Conservation (phyloP, 2,113 vertebrate species). For the Candoia aspera region DNA sequence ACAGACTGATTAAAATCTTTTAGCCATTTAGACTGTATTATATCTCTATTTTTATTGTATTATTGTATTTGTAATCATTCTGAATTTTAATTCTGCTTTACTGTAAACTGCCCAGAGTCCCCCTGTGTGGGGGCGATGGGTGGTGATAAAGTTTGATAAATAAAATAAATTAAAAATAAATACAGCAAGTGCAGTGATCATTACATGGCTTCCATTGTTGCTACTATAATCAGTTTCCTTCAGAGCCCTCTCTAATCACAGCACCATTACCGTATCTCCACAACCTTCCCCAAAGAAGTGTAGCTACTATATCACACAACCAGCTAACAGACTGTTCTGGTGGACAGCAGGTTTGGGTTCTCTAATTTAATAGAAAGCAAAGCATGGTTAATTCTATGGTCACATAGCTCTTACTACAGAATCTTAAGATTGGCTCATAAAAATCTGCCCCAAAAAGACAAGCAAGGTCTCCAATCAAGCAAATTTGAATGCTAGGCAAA, state of each 20-base stretch:
- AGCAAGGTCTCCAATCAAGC: background rate
- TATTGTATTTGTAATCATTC: too few relatives aligned
- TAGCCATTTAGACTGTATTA: too few relatives aligned
- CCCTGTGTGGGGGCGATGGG: too few relatives aligned
- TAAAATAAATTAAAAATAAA: too few relatives aligned
- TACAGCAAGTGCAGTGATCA: background rate
- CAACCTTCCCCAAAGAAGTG: background rate
- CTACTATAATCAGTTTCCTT: background rate
- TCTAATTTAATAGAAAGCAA: conserved; percentile 18
- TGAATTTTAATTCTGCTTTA: too few relatives aligned
- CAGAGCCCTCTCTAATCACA: background rate
- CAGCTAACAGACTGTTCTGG: conserved; percentile 36
- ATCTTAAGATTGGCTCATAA: background rate
- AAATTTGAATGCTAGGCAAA: background rate
- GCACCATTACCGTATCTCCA: background rate
- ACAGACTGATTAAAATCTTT: too few relatives aligned
- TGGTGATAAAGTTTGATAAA: too few relatives aligned
- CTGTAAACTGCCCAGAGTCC: too few relatives aligned
- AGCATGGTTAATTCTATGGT: conserved; percentile 30
- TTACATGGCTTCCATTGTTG: conserved; percentile 33
- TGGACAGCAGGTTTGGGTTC: conserved; percentile 20
- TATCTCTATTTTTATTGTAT: too few relatives aligned
- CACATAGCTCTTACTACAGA: conserved; percentile 22
- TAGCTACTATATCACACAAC: conserved; percentile 63
- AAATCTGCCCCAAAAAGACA: background rate